Percentiles rank a stretch among this genome's conserved stretches.
These are phyloP conservation scores for Rhodinocichla rosea DNA, from an alignment of 2,113 vertebrate species.

Conservation along the genomic window DNA sequence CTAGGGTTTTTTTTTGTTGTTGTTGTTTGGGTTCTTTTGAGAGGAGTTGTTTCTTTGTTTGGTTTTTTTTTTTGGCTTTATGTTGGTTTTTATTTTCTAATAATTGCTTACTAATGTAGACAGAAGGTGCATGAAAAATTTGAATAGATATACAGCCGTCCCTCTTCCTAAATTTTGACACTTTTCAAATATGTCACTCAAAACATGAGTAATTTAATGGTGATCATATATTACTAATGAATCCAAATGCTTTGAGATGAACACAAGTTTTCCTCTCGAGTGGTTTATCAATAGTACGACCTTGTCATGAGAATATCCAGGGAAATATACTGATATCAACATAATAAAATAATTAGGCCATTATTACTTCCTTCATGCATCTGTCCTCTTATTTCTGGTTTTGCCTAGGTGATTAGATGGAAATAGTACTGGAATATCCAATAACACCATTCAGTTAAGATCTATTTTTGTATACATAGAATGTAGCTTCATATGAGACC, in stretches of 20 bases:
- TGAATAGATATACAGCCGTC: neutral
- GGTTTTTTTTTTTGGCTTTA: neutral
- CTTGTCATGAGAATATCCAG: neutral
- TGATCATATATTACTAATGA: neutral
- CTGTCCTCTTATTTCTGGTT: neutral
- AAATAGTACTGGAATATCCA: neutral
- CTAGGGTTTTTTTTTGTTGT: neutral
- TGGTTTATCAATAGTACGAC: neutral
- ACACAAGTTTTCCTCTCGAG: neutral
- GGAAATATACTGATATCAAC: neutral
- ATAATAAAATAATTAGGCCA: neutral
- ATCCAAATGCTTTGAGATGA: neutral
- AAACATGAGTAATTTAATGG: neutral
- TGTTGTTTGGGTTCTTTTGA: neutral
- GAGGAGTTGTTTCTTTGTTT: neutral
- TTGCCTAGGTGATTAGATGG: neutral
- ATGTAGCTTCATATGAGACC: neutral
- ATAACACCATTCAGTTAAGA: neutral
- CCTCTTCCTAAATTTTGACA: neutral
- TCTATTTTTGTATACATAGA: neutral
- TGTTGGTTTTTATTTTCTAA: neutral
- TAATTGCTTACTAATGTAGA: neutral
- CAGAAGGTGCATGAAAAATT: neutral
- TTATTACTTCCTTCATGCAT: neutral
- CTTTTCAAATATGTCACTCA: neutral